phyloP scores from a whole-genome alignment of 2,888 invertebrate species.

The Cancer borealis region DNA sequence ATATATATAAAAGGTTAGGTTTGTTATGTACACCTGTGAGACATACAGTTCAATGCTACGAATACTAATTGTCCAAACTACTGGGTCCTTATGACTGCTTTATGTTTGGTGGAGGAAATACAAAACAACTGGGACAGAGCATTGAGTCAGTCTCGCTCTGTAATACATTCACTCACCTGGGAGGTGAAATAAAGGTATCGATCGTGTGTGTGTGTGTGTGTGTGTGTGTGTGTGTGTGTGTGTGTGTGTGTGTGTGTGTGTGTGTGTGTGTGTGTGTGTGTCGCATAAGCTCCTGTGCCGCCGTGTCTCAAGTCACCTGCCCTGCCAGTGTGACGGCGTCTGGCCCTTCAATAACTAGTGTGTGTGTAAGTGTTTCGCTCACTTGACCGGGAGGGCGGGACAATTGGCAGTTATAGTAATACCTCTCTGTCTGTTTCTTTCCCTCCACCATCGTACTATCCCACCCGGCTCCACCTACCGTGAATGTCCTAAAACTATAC shows the following conservation, averaged over 20 bases:
- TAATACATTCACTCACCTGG: not conserved
- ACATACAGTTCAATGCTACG: not conserved
- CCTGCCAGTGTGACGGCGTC: not conserved
- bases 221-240: slow-evolving; percentile 40
- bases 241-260: not conserved
- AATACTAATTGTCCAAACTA: not conserved
- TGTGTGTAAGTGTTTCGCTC: not conserved
- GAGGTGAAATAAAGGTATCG: not conserved
- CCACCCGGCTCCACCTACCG: not conserved
- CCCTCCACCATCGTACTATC: no score
- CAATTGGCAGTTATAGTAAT: not conserved
- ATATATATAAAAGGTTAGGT: slow-evolving; percentile 4
- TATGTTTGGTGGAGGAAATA: not conserved
- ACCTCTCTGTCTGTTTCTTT: not conserved
- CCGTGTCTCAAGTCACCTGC: no score
- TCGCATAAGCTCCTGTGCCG: not conserved
- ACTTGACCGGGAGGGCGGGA: not conserved
- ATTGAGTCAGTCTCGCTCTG: not conserved
- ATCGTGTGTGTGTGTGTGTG: not conserved
- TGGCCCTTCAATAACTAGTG: not conserved
- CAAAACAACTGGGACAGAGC: not conserved
- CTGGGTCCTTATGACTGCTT: not conserved
- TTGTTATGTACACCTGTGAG: not conserved
- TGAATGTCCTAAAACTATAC: slow-evolving; percentile 1
- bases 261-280: slow-evolving; percentile 46